Conservation (phyloP, 2,888 invertebrate species). For the Crematogaster levior region DNA sequence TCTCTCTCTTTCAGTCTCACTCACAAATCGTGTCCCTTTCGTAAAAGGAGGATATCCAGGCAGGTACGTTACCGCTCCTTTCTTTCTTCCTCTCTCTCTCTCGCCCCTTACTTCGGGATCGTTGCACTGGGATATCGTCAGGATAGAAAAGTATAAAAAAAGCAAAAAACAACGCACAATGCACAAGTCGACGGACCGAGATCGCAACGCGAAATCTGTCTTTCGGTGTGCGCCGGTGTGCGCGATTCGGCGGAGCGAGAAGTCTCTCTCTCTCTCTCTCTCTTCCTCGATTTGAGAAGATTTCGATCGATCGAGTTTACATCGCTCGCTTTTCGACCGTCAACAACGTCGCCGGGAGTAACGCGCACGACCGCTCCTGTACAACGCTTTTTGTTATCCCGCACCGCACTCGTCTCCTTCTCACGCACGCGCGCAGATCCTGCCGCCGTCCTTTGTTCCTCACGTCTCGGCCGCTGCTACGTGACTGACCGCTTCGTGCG, state of each 20-base stretch:
- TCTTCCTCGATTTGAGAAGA: not conserved
- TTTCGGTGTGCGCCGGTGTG: not conserved
- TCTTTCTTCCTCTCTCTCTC: slow-evolving; percentile 8
- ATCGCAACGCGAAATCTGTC: slow-evolving; percentile 10
- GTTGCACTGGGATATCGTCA: slow-evolving; percentile 17
- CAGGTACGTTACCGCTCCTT: slow-evolving; percentile 10
- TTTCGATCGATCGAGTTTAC: not conserved
- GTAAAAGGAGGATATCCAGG: not conserved
- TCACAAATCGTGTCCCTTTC: slow-evolving; percentile 38
- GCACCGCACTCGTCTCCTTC: not conserved
- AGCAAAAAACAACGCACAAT: slow-evolving; percentile 45
- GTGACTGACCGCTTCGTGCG: slow-evolving; percentile 79
- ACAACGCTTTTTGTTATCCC: not conserved
- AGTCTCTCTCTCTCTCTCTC: not conserved
- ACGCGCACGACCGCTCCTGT: not conserved
- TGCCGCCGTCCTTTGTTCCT: slow-evolving; percentile 73
- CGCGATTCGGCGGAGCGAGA: not conserved
- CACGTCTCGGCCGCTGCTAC: slow-evolving; percentile 78
- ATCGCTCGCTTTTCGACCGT: not conserved
- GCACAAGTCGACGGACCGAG: slow-evolving; percentile 8
- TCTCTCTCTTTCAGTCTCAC: not conserved
- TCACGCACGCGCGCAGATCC: slow-evolving; percentile 25
- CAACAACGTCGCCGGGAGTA: slow-evolving; percentile 4
- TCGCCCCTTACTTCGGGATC: not conserved
- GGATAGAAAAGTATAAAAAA: slow-evolving; percentile 53